Evolutionary conservation across 2,797 vertebrate species (phyloP).

Genomic region (Argya squamiceps): DNA sequence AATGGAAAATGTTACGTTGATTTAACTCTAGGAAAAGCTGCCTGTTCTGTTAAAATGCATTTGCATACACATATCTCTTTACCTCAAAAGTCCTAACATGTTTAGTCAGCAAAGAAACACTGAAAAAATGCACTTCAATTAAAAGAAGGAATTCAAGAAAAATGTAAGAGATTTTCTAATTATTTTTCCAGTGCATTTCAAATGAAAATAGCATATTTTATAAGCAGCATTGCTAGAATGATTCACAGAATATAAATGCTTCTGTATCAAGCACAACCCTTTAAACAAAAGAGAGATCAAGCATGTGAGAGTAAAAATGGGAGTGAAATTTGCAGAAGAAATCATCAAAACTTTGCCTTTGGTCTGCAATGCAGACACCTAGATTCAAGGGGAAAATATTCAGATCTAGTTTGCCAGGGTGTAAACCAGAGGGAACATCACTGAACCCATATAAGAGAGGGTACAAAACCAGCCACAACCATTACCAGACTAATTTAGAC

Average conservation of each 20-base stretch:
- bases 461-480: not conserved
- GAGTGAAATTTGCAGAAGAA: not conserved
- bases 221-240: not conserved
- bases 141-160: slow-evolving; percentile 18
- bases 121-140: not conserved
- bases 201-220: slow-evolving; percentile 57
- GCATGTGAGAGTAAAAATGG: not conserved
- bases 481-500: not conserved
- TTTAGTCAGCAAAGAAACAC: slow-evolving; percentile 41
- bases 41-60: not conserved
- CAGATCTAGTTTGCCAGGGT: not conserved
- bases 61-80: not conserved
- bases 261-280: not conserved
- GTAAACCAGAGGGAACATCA: not conserved
- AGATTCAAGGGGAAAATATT: not conserved
- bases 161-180: slow-evolving; percentile 35
- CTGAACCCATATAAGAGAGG: not conserved
- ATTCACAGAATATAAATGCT: not conserved
- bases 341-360: not conserved
- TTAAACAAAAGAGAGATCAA: slow-evolving; percentile 42
- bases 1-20: slow-evolving; percentile 21
- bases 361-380: not conserved
- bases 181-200: slow-evolving; percentile 46
- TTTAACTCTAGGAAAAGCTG: slow-evolving; percentile 29
- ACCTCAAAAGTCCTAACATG: slow-evolving; percentile 2